Evolutionary conservation across 2,797 vertebrate genomes (phyloP), one percentile per base, ranked within the genome.

Genomic region (Poeciliopsis turneri): DNA sequence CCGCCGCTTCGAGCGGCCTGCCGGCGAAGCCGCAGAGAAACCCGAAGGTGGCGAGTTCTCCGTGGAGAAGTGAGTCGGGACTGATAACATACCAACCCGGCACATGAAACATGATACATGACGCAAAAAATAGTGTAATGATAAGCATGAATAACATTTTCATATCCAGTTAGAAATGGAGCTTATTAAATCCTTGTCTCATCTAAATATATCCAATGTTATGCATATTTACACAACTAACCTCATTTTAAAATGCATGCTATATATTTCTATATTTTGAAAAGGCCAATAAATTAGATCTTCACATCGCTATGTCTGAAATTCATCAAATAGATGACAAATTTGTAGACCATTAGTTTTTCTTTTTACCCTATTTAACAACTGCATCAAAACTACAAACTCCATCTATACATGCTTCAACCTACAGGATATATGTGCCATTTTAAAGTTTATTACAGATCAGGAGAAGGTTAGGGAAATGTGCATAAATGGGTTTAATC

Each of bases 41-140:
- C 96, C 97, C 0, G 98, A 99, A 94, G 97, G 96, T 70, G 98
- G 97, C 70, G 98, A 99, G 79, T 98, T 98, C 92, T 98, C 98
- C 5, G 97, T 97, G 86, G 98, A 99, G 80, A 98, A 98, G 98
- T 98, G 93, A 97, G 96, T 94, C 79, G 0, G 4, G 2, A 28
- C 68, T 70, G 23, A 10, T 39, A 28, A 30, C 1, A 41, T 5
- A 13, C 57, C 79, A 43, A 12, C 18, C 36, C 18, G 61, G 33
- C 18, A 39, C 39, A 43, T 43, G 39, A n/a, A n/a, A n/a, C n/a
- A n/a, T n/a, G n/a, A n/a, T n/a, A n/a, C n/a, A n/a, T n/a, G n/a
- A n/a, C n/a, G n/a, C n/a, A n/a, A 51, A 51, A 23, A 23, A 9
- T 51, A 9, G 49, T 23, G 23, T 23, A 51, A 51, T 7, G 2